Base-by-base conservation (phyloP, 1,140 invertebrate genomes). In the Calliphora vicina region DNA sequence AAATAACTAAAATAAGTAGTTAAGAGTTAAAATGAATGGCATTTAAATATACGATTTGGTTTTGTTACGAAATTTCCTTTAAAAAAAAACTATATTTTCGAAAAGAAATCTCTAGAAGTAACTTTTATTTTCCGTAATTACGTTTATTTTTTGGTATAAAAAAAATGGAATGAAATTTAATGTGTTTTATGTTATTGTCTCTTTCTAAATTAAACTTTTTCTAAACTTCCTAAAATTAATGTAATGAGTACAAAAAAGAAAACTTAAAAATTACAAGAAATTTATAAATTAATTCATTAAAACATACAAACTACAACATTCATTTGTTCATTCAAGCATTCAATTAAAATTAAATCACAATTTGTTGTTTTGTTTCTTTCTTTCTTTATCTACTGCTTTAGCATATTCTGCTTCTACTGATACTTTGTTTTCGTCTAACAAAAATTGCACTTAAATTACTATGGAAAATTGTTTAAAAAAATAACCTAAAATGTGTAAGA, bases 281-380 rank as follows among this genome's bases (percentile, higher is more conserved):
- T 20, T 67, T 67, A 67, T 67, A 67, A 67, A 67, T 67, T 20
- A 67, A 50, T n/a, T 50, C 45, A 12, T 50, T 17, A 13, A 50
- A 50, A 50, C 17, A 50, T 50, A 50, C 45, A 76, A 76, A 42
- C 27, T 27, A 26, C 17, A 42, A 76, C 20, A 35, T 74, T 35
- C n/a, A 43, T 45, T 23, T 45, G 2, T 45, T 45, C 72, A 74
- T 15, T 74, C 15, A 29, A 27, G 17, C 72, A 43, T 20, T 45
- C 23, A 43, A 43, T 78, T 78, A 45, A 78, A 78, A 78, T 78
- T 78, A 78, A 42, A 78, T 78, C 74, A 78, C 74, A 78, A 78
- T 78, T 78, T 43, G 74, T 26, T 78, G 74, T 78, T n/a, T n/a
- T 45, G 74, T 78, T n/a, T 43, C 20, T 20, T 67, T 67, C 8